Conservation (phyloP, 2,888 invertebrate genomes). For the Scaptomyza tumidula region DNA sequence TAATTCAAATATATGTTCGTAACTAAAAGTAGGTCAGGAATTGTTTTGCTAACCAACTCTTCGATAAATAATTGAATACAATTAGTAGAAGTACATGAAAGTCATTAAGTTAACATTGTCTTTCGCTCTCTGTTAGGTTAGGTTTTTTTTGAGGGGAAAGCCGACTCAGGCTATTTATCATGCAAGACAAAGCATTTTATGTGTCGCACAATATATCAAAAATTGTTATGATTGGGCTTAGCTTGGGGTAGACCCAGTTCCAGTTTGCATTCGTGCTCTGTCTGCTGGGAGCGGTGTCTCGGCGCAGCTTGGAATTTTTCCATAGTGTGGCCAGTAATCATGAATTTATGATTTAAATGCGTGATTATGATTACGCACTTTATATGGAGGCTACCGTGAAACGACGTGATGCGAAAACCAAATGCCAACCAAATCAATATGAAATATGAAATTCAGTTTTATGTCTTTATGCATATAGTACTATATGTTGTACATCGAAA, state of each 20-base stretch:
- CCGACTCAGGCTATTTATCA: conserved; percentile 44
- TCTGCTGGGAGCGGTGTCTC: conserved; percentile 59
- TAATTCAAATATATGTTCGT: no score
- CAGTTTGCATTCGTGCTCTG: no score
- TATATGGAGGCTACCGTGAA: conserved; percentile 37
- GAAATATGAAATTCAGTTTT: conserved; percentile 75
- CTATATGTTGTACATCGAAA: background rate
- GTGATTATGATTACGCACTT: conserved; percentile 63
- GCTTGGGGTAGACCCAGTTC: conserved; percentile 28
- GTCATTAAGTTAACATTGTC: conserved; percentile 3
- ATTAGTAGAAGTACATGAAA: background rate
- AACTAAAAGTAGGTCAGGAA: no score
- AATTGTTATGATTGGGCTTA: conserved; percentile 55
- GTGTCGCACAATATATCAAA: conserved; percentile 68
- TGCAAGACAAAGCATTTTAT: conserved; percentile 42
- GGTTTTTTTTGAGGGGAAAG: conserved; percentile 34
- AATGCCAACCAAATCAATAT: conserved; percentile 57
- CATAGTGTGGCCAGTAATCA: conserved; percentile 55
- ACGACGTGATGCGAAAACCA: conserved; percentile 61
- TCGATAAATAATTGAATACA: background rate
- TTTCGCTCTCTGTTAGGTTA: conserved; percentile 4
- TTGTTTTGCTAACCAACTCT: no score
- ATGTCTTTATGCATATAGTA: conserved; percentile 56
- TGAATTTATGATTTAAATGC: conserved; percentile 80
- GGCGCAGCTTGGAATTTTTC: conserved; percentile 69